phyloP scores from a whole-genome alignment of 2,888 invertebrate species.

The Margaritifera margaritifera region DNA sequence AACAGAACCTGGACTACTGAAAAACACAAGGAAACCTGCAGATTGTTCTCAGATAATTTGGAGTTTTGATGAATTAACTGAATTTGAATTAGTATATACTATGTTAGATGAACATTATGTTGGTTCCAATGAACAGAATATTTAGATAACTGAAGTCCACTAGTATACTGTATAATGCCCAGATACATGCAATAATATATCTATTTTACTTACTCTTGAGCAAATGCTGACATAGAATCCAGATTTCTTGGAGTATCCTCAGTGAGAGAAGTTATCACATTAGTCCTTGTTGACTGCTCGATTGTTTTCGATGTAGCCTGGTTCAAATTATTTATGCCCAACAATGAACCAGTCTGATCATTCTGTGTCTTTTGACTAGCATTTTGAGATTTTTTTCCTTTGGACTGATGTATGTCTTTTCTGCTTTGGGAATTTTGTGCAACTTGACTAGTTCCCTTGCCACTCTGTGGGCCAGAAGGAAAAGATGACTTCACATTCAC shows the following conservation, averaged over 20 bases:
- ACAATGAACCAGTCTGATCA: too few species aligned
- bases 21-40: too few species aligned
- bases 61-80: too few species aligned
- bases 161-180: not conserved
- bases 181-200: constrained; percentile 1
- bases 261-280: constrained; percentile 19
- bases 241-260: constrained; percentile 50
- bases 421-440: constrained; percentile 1
- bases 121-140: not conserved
- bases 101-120: constrained; percentile 14
- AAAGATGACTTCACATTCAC: constrained; percentile 34
- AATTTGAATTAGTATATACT: constrained; percentile 3
- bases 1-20: too few species aligned
- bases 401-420: constrained; percentile 23
- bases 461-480: constrained; percentile 16
- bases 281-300: too few species aligned
- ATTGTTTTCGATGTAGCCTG: not conserved
- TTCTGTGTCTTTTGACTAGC: constrained; percentile 5
- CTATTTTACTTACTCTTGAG: constrained; percentile 47
- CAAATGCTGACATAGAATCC: constrained; percentile 36
- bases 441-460: constrained; percentile 1
- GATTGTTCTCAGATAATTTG: too few species aligned
- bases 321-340: too few species aligned
- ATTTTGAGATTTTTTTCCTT: constrained; percentile 21
- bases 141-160: not conserved